phyloP scores from a whole-genome alignment of 2,113 vertebrate species.

The Triplophysa tibetana region DNA sequence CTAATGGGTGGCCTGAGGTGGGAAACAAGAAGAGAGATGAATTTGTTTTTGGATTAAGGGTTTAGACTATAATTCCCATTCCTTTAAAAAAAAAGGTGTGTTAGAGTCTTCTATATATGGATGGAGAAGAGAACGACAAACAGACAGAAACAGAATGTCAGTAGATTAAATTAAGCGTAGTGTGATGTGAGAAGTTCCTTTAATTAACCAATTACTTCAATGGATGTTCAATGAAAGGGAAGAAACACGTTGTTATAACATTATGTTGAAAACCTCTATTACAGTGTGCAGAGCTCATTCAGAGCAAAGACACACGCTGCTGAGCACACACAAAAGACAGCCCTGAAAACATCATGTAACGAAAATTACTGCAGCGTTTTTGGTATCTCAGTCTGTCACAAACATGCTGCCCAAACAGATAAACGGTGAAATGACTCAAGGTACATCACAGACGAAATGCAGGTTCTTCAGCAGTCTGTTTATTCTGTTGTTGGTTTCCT shows the following conservation, averaged over 20 bases:
- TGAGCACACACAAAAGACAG: background rate
- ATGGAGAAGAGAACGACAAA: background rate
- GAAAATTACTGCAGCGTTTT: conserved; percentile 2
- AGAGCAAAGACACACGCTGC: background rate
- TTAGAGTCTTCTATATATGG: conserved; percentile 16
- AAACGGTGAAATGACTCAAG: conserved; percentile 1
- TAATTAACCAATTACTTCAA: no score
- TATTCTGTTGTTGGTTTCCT: conserved; percentile 30
- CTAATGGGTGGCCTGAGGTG: background rate
- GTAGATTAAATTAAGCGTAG: background rate
- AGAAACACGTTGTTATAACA: no score
- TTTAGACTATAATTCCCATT: conserved; percentile 37
- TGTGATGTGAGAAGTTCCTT: background rate
- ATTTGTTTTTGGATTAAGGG: conserved; percentile 44
- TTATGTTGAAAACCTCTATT: no score
- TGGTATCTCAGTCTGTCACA: conserved; percentile 12
- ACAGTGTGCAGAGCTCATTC: background rate
- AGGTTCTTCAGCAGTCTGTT: conserved; percentile 31
- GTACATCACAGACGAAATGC: conserved; percentile 14
- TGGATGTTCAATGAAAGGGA: no score
- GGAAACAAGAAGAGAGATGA: background rate
- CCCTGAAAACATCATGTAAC: background rate
- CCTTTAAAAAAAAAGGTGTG: conserved; percentile 28
- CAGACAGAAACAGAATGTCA: conserved; percentile 2
- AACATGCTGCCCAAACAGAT: conserved; percentile 2